Evolutionary conservation across 2,797 vertebrate species (phyloP), one percentile per base, ranked within the genome.

Genomic region (Onychomys arenicola): DNA sequence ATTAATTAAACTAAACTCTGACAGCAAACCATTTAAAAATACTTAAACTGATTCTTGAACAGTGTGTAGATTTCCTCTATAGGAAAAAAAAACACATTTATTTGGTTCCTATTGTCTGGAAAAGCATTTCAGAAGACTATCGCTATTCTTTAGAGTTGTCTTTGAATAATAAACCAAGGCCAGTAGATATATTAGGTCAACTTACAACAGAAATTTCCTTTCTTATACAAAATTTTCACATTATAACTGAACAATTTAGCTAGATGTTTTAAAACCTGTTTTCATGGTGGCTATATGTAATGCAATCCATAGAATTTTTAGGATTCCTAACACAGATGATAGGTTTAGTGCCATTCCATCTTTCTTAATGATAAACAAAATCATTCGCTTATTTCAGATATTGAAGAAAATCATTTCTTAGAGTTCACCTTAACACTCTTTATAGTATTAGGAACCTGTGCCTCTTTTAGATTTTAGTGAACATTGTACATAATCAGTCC

Each of bases 1-100:
- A 95, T 92, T 96, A 98, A 95, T 96, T 96, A 97, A 96, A 91
- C 65, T 81, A 95, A 76, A 13, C 11, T 77, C 27, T 96, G 83
- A 61, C 46, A 95, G 84, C 52, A 96, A 96, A 59, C 3, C 90
- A 95, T 95, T 96, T 97, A 92, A 96, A 95, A 96, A 80, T 89
- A 81, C 63, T 92, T 91, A 97, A 90, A 93, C 46, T 71, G 43
- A 89, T 88, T 67, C 5, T 80, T 95, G 40, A 69, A 81, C 37
- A 80, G 75, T 46, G 63, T 5, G 37, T 46, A 91, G 37, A 11
- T 73, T 87, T 91, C 40, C 92, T 92, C 25, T 91, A 95, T 82
- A 69, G 32, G 40, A 40, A 49, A 75, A 93, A 76, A 89, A 95
- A 88, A 0, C 27, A 77, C 17, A 81, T 59, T 85, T 87, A 73